These are phyloP conservation scores for Saccostrea echinata DNA, from an alignment of 1,140 invertebrate genomes.

Conservation along the genomic window DNA sequence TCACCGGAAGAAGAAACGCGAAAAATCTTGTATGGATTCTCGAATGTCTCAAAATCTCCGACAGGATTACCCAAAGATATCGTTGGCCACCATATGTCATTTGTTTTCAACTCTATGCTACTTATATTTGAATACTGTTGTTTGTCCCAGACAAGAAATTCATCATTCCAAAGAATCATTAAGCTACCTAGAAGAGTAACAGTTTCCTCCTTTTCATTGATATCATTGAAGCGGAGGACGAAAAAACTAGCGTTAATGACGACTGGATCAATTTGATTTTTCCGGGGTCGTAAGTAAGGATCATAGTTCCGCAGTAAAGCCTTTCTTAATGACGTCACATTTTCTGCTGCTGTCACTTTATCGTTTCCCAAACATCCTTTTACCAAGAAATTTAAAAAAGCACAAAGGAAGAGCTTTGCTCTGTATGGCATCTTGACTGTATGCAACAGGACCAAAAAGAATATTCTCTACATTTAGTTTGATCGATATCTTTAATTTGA, in stretches of 20 bases:
- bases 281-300: not conserved
- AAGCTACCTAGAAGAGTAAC: not conserved
- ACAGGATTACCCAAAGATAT: not conserved
- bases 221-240: not conserved
- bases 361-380: not conserved
- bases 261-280: not conserved
- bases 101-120: not conserved
- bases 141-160: constrained; percentile 1
- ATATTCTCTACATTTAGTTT: no score
- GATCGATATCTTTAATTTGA: no score
- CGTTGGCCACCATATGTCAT: constrained; percentile 20
- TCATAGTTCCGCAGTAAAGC: not conserved
- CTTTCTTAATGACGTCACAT: not conserved
- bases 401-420: no score
- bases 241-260: not conserved
- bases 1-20: not conserved
- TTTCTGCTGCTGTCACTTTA: not conserved
- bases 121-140: not conserved
- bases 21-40: not conserved
- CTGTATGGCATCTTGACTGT: no score
- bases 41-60: not conserved
- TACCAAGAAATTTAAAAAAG: no score
- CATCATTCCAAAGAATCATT: not conserved
- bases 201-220: not conserved
- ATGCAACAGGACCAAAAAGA: no score